A percentile compares a stretch with the other conserved stretches of the same genome.
Conservation (phyloP, 2,888 invertebrate species). For the Sesia bembeciformis region DNA sequence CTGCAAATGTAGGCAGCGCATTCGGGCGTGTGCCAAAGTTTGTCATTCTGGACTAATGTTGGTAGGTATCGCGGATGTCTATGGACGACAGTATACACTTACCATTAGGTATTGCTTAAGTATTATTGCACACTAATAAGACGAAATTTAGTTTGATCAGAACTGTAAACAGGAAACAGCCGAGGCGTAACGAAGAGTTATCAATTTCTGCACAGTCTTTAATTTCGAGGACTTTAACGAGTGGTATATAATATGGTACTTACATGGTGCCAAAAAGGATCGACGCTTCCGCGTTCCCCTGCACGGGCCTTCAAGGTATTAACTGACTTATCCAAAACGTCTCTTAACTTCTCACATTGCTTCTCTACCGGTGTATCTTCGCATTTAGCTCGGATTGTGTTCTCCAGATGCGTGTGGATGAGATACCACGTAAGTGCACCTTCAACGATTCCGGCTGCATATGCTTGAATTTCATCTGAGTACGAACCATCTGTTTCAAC, state of each 20-base stretch:
- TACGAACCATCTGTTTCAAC: slow-evolving; percentile 83
- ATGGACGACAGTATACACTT: too few species aligned
- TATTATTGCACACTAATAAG: too few species aligned
- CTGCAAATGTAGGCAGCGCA: too few species aligned
- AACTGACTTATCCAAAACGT: slow-evolving; percentile 78
- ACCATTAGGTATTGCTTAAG: too few species aligned
- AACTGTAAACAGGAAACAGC: too few species aligned
- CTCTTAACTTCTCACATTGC: slow-evolving; percentile 78
- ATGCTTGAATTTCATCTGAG: slow-evolving; percentile 87
- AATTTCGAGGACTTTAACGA: too few species aligned
- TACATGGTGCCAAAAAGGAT: slow-evolving; percentile 91
- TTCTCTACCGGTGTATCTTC: slow-evolving; percentile 56
- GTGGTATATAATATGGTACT: slow-evolving; percentile 10
- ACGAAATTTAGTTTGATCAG: too few species aligned
- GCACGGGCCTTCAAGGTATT: slow-evolving; percentile 77
- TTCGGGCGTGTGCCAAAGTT: too few species aligned
- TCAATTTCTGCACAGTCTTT: too few species aligned
- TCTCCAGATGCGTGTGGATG: slow-evolving; percentile 86
- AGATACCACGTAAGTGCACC: slow-evolving; percentile 87
- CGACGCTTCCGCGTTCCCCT: slow-evolving; percentile 43
- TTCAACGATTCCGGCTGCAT: slow-evolving; percentile 89
- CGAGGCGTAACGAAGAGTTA: too few species aligned
- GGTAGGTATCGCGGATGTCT: too few species aligned
- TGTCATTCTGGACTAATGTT: too few species aligned
- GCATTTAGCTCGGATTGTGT: slow-evolving; percentile 74